These are phyloP conservation scores for Rhodinocichla rosea DNA, from an alignment of 2,113 vertebrate species.

Conservation along the genomic window DNA sequence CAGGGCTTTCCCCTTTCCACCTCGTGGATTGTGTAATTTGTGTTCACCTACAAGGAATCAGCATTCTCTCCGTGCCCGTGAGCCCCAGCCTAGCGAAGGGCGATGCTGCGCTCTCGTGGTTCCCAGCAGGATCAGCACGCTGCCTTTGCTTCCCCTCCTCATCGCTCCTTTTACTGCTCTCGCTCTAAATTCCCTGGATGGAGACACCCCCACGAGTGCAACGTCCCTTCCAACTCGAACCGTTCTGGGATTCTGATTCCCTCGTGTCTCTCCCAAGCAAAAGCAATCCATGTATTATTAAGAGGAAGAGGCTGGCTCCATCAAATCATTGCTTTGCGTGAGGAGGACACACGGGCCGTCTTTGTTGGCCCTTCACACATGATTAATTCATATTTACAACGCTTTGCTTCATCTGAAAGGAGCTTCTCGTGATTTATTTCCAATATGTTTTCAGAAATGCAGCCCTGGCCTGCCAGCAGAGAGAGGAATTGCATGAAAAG, in stretches of 20 bases:
- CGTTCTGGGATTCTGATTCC: neutral
- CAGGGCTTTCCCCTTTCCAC: too few species aligned
- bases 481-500: neutral
- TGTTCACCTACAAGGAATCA: rapidly evolving
- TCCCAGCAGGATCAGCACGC: rapidly evolving
- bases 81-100: neutral
- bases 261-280: neutral
- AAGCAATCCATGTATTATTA: neutral
- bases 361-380: neutral
- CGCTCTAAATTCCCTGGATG: rapidly evolving
- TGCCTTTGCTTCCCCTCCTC: neutral
- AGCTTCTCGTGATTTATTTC: neutral
- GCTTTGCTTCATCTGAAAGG: neutral
- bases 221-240: neutral
- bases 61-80: rapidly evolving
- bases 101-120: neutral
- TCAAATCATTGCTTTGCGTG: neutral
- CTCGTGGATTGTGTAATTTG: rapidly evolving
- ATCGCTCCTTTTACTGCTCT: too few species aligned
- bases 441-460: neutral
- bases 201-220: rapidly evolving
- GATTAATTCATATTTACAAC: neutral
- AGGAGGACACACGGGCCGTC: neutral
- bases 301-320: neutral
- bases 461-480: neutral